These are phyloP conservation scores for Sebastolobus altivelis DNA, from an alignment of 2,797 vertebrate genomes.

Conservation along the genomic window DNA sequence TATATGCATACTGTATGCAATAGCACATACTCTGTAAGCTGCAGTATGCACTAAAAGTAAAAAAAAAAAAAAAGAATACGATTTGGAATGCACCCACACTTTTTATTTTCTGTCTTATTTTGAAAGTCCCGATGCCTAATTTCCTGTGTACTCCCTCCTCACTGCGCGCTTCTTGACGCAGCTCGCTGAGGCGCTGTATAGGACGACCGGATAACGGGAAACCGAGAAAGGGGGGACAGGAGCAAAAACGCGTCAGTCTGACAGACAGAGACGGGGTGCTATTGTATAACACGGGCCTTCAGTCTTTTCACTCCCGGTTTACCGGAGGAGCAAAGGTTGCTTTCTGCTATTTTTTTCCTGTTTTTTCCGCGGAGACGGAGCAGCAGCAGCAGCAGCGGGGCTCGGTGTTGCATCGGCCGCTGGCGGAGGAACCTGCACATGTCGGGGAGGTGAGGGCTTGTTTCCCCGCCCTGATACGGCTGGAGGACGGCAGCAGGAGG, in stretches of 20 bases:
- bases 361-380: conserved; percentile 43
- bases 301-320: neutral
- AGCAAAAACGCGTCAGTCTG: conserved; percentile 64
- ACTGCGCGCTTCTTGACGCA: conserved; percentile 44
- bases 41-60: too few species aligned
- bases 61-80: too few species aligned
- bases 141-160: conserved; percentile 27
- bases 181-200: conserved; percentile 60
- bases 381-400: conserved; percentile 41
- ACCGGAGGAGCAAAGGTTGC: conserved; percentile 9
- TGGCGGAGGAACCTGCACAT: conserved; percentile 83
- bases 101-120: conserved; percentile 37
- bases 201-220: conserved; percentile 77
- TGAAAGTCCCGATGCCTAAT: neutral
- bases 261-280: conserved; percentile 55
- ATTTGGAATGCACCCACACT: too few species aligned
- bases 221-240: conserved; percentile 61
- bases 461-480: conserved; percentile 82
- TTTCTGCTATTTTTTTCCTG: neutral
- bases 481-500: conserved; percentile 55
- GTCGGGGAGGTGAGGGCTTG: conserved; percentile 80
- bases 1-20: too few species aligned
- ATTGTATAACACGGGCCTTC: conserved; percentile 68
- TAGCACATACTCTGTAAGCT: too few species aligned
- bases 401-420: conserved; percentile 71